These are phyloP conservation scores for Isoperla grammatica DNA, from an alignment of 2,888 invertebrate genomes.

Conservation along the genomic window DNA sequence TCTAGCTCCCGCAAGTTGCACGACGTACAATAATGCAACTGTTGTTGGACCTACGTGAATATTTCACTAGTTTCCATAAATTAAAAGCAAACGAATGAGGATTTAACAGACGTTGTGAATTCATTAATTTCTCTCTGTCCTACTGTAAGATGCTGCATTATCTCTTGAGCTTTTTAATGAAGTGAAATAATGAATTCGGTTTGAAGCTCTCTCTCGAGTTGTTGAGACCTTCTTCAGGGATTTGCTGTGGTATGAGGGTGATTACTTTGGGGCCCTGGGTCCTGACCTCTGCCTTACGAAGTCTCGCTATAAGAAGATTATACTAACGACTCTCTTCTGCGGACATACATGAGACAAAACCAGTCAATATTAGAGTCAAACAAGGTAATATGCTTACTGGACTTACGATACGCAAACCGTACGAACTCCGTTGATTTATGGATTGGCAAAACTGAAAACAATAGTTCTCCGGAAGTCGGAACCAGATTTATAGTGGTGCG, in stretches of 20 bases:
- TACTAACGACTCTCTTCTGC: neutral
- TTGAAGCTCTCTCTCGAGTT: neutral
- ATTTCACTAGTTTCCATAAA: neutral
- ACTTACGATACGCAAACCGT: neutral
- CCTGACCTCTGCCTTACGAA: neutral
- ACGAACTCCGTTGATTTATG: constrained; percentile 7
- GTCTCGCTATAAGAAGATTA: constrained; percentile 10
- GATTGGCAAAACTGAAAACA: constrained; percentile 9
- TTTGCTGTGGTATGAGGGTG: constrained; percentile 1
- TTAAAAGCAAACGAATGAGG: constrained; percentile 13
- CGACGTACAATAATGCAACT: no score
- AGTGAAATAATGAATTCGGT: constrained; percentile 18
- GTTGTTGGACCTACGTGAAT: no score
- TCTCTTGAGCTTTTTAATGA: constrained; percentile 16
- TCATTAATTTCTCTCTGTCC: constrained; percentile 16
- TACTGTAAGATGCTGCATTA: constrained; percentile 7
- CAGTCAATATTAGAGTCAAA: no score
- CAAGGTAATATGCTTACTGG: no score
- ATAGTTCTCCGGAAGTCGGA: constrained; percentile 13
- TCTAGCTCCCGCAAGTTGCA: no score
- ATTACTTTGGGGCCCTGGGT: constrained; percentile 10
- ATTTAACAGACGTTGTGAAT: constrained; percentile 11
- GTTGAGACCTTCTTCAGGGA: neutral
- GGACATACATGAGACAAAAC: no score
- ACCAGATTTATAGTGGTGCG: constrained; percentile 6